Evolutionary conservation across 2,888 invertebrate species (phyloP).

Genomic region (Drosophila koepferae): DNA sequence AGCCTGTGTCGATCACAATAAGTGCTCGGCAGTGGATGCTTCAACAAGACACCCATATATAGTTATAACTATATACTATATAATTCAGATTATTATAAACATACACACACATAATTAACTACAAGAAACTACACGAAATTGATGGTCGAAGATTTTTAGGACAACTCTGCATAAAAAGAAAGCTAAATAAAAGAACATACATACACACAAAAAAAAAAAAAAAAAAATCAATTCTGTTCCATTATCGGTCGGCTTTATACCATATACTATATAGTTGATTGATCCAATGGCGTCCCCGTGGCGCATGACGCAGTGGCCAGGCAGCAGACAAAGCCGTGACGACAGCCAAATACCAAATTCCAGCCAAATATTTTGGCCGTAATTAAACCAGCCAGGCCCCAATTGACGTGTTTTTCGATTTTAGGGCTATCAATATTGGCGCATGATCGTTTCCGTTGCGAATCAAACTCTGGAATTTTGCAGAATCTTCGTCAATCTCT

Average conservation of each 20-base stretch:
- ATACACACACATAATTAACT: constrained; percentile 29
- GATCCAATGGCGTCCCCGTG: constrained; percentile 69
- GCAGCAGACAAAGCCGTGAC: constrained; percentile 59
- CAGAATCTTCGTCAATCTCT: constrained; percentile 31
- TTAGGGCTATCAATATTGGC: constrained; percentile 25
- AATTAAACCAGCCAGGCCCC: constrained; percentile 38
- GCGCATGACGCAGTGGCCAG: constrained; percentile 66
- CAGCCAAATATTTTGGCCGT: constrained; percentile 57
- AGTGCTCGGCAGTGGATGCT: constrained; percentile 34
- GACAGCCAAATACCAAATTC: constrained; percentile 74
- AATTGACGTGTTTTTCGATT: constrained; percentile 65
- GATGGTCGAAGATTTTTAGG: constrained; percentile 48
- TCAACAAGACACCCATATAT: constrained; percentile 8
- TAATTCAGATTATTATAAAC: constrained; percentile 1
- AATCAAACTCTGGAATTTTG: constrained; percentile 49
- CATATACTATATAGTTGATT: constrained; percentile 15
- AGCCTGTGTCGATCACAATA: constrained; percentile 26
- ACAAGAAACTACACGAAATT: constrained; percentile 43
- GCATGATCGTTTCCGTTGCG: constrained; percentile 56
- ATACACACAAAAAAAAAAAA: constrained; percentile 29
- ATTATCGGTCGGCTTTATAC: constrained; percentile 3
- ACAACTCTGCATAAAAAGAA: constrained; percentile 60
- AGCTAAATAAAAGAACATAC: constrained; percentile 49
- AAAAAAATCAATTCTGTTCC: not conserved
- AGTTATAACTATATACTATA: constrained; percentile 17